phyloP scores from a whole-genome alignment of 2,797 vertebrate genomes.

The Sebastes itinus region DNA sequence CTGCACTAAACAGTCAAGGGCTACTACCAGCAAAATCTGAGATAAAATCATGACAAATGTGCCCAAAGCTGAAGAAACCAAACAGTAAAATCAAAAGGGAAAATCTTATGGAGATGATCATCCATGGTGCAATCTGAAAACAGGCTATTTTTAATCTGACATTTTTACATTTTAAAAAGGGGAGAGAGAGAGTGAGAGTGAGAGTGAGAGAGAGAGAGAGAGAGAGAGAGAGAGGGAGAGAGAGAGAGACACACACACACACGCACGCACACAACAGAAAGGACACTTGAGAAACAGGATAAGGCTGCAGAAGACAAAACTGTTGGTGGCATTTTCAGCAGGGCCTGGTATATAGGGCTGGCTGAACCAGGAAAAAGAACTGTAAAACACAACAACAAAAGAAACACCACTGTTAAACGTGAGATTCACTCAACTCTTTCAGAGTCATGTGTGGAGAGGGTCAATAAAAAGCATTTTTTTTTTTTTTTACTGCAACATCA shows the following conservation, averaged over 20 bases:
- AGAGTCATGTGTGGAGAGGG: constrained; percentile 92
- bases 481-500: constrained; percentile 64
- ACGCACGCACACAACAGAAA: constrained; percentile 90
- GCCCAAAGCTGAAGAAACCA: constrained; percentile 86
- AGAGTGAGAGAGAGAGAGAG: constrained; percentile 80
- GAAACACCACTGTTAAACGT: constrained; percentile 99
- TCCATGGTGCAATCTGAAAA: constrained; percentile 83
- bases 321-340: constrained; percentile 99
- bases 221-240: constrained; percentile 52
- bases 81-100: constrained; percentile 58
- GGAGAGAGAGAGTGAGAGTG: constrained; percentile 55
- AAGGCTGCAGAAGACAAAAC: constrained; percentile 99
- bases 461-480: constrained; percentile 63
- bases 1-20: constrained; percentile 42
- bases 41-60: constrained; percentile 86
- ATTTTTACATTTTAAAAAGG: constrained; percentile 82
- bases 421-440: constrained; percentile 90
- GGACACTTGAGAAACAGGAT: constrained; percentile 99
- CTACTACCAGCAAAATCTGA: constrained; percentile 88
- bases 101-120: constrained; percentile 71
- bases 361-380: constrained; percentile 99
- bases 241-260: constrained; percentile 77
- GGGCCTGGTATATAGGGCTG: constrained; percentile 99
- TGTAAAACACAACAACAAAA: constrained; percentile 99
- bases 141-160: constrained; percentile 72